Evolutionary conservation across 2,113 vertebrate species (phyloP), one percentile per base, ranked within the genome.

Genomic region (Hippopotamus amphibius): DNA sequence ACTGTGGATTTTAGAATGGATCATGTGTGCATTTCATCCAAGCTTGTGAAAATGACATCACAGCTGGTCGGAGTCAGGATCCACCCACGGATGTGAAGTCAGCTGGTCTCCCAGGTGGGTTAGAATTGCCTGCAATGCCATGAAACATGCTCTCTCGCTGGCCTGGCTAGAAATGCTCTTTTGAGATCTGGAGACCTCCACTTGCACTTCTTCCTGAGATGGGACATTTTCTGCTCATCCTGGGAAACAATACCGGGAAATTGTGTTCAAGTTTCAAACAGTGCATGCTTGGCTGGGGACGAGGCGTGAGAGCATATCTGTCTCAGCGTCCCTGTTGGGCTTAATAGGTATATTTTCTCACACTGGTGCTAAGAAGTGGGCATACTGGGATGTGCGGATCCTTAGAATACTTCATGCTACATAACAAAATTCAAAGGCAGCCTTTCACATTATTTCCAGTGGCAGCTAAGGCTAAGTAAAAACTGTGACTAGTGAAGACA

Each of bases 121-220:
- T 16, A 8, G 8, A n/a, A 2, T 24, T 63, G 37, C 30, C 7
- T 30, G 41, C 4, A 11, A 43, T 1, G 53, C 4, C 8, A 0
- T 14, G 24, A 57, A 71, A 12, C 4, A 8, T 10, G 6, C 3
- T 57, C 6, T 69, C 13, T 37, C 17, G 26, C 26, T 63, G 12
- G 2, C 15, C 17, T 22, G 41, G 30, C 37, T 79, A 14, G 66
- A 74, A n/a, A 1, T 4, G 21, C 41, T 82, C 19, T 43, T 76
- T 50, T 13, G 53, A 22, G 55, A 68, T 55, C 41, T 59, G 7
- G 69, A 76, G 37, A 94, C n/a, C 10, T n/a, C 15, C 11, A 43
- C 15, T 53, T 77, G 12, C 19, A 16, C 37, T 63, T 46, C n/a
- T 41, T 22, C 59, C 81, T 88, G 66, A n/a, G 10, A 55, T 0